Conservation (phyloP, 30 jellyfish, hydroid and myxozoan genomes). For the Clytia hemisphaerica region DNA sequence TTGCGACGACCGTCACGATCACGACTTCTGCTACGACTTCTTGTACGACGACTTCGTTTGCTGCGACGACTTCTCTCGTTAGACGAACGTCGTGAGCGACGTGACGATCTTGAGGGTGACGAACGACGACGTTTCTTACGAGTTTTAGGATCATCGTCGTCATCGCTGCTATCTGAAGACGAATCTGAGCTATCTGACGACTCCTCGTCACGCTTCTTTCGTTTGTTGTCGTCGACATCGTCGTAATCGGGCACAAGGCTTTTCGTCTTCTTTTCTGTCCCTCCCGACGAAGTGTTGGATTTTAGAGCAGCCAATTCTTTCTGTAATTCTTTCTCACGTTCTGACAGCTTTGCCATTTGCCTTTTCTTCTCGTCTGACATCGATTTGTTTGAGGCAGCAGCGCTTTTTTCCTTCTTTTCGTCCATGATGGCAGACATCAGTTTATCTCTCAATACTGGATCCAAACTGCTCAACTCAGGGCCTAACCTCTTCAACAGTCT, state of each 20-base stretch:
- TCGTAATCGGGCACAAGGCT: slow-evolving; percentile 40
- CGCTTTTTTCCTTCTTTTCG: slow-evolving; percentile 1
- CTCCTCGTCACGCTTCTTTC: slow-evolving; percentile 3
- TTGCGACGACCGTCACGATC: slow-evolving; percentile 2
- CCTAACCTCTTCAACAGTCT: slow-evolving; percentile 52
- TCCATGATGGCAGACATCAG: slow-evolving; percentile 48
- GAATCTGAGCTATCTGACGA: not conserved
- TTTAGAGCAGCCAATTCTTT: slow-evolving; percentile 22
- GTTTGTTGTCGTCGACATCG: slow-evolving; percentile 28
- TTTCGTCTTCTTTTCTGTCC: slow-evolving; percentile 4
- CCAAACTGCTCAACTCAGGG: slow-evolving; percentile 66
- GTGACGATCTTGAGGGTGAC: not conserved
- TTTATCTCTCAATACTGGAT: slow-evolving; percentile 47
- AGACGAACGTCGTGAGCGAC: not conserved
- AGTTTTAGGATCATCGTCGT: not conserved
- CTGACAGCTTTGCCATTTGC: slow-evolving; percentile 35
- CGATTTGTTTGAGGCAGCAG: not conserved
- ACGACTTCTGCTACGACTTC: slow-evolving; percentile 32
- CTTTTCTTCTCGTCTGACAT: not conserved
- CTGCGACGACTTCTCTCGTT: slow-evolving; percentile 18
- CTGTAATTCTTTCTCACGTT: slow-evolving; percentile 38
- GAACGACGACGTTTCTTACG: not conserved
- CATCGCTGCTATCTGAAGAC: slow-evolving; percentile 4
- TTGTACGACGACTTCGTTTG: slow-evolving; percentile 10
- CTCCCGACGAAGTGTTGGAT: not conserved